Evolutionary conservation across 1,140 invertebrate genomes (phyloP), one percentile per base, ranked within the genome.

Genomic region (Elysia chlorotica): DNA sequence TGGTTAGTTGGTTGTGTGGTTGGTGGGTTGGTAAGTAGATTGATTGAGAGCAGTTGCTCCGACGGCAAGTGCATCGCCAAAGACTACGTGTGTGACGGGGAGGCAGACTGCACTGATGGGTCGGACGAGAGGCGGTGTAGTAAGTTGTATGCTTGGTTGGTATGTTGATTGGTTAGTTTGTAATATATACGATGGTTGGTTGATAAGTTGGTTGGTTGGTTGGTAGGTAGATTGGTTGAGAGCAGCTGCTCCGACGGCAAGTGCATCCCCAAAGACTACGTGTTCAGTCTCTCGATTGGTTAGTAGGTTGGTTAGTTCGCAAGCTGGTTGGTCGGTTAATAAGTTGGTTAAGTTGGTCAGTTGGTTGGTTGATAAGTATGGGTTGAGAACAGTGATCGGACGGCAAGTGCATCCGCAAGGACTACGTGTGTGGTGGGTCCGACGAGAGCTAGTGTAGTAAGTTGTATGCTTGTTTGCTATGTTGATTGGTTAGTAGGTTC

Each of bases 21-120:
- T n/a, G n/a, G n/a, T n/a, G n/a, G n/a, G n/a, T n/a, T n/a, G n/a
- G n/a, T n/a, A n/a, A n/a, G 79, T 66, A 62, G 76, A 2, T n/a
- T 35, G 23, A 76, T 76, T 53, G 76, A 81, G 56, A 63, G 80
- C n/a, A 78, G 75, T 2, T 84, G 81, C 73, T 36, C 71, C 25
- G 79, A 76, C 57, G 78, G 80, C 10, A 68, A 85, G 65, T 84
- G 83, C 74, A 83, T 84, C 36, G 79, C 79, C 6, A 33, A 65
- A 23, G 76, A 78, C 57, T 82, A 79, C 48, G 25, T 78, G 21
- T 85, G 83, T 82, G 81, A 85, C 72, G 81, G 79, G 2, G 78
- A 81, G 33, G 19, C 33, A 2, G 81, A 85, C 28, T 85, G 83
- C 72, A 38, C 70, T 14, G 83, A 85, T 69, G 71, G 78, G 17